phyloP scores from a whole-genome alignment of 2,113 vertebrate genomes.

The Gobiocypris rarus region DNA sequence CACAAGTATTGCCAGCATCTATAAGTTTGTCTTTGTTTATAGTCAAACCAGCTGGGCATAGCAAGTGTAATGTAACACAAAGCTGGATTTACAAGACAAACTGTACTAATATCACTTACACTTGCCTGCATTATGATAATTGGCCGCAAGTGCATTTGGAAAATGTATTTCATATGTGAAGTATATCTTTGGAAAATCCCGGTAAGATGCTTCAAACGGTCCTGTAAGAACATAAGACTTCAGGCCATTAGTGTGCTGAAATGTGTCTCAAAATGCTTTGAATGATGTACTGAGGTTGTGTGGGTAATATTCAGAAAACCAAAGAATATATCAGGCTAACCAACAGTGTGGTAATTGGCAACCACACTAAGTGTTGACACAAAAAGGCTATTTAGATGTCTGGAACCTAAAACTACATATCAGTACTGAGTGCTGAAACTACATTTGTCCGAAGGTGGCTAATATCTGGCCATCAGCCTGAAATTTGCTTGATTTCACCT shows the following conservation, averaged over 20 bases:
- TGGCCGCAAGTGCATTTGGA: constrained; percentile 60
- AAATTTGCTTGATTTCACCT: constrained; percentile 67
- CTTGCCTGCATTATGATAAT: constrained; percentile 67
- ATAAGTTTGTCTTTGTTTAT: constrained; percentile 64
- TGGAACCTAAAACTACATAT: constrained; percentile 61
- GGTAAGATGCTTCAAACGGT: constrained; percentile 32
- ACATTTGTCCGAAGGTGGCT: constrained; percentile 63
- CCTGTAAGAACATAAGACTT: constrained; percentile 40
- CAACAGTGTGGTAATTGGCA: constrained; percentile 55
- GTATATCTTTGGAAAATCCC: constrained; percentile 52
- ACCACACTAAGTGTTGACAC: constrained; percentile 48
- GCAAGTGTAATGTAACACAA: constrained; percentile 69
- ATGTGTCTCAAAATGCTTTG: constrained; percentile 19
- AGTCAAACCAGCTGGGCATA: constrained; percentile 66
- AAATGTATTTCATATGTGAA: constrained; percentile 65
- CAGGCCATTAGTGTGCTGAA: not conserved
- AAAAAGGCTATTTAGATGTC: constrained; percentile 53
- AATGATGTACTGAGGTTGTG: constrained; percentile 61
- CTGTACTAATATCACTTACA: constrained; percentile 66
- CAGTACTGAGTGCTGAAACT: constrained; percentile 48
- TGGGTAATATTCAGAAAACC: constrained; percentile 53
- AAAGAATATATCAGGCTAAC: constrained; percentile 56
- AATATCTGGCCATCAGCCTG: constrained; percentile 52
- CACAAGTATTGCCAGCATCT: constrained; percentile 53
- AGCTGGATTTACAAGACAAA: constrained; percentile 68